Percentiles rank a stretch among this genome's conserved stretches.
phyloP scores from a whole-genome alignment of 2,797 vertebrate genomes.

The Manis javanica region DNA sequence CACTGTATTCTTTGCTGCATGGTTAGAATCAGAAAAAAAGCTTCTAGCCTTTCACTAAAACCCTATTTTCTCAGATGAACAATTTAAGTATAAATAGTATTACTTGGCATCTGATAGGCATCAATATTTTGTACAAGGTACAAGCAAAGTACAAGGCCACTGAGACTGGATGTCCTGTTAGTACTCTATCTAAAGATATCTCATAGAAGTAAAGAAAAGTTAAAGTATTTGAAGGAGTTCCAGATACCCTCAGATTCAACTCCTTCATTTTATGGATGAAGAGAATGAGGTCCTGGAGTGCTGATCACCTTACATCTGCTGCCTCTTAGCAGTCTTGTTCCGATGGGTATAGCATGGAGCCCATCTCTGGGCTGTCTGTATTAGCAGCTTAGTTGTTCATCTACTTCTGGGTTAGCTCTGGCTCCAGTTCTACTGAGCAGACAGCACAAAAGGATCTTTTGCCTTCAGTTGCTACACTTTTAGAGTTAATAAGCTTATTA shows the following conservation, averaged over 20 bases:
- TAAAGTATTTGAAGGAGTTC: neutral
- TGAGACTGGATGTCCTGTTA: neutral
- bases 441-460: neutral
- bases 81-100: neutral
- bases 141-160: neutral
- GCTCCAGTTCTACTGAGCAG: neutral
- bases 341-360: accelerated
- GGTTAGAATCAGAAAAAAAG: neutral
- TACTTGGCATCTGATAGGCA: neutral
- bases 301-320: neutral
- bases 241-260: neutral
- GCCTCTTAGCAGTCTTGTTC: neutral
- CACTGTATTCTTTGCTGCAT: constrained; percentile 16
- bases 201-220: constrained; percentile 10
- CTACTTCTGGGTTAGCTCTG: neutral
- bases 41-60: constrained; percentile 28
- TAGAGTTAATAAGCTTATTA: neutral
- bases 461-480: neutral
- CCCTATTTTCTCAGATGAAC: neutral
- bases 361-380: neutral
- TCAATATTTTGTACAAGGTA: neutral
- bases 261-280: neutral
- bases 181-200: neutral
- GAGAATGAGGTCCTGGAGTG: neutral
- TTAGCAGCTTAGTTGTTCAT: neutral